Percentiles rank a stretch among this genome's conserved stretches.
Evolutionary conservation across 2,888 invertebrate genomes (phyloP).

Genomic region (Argyresthia goedartella): DNA sequence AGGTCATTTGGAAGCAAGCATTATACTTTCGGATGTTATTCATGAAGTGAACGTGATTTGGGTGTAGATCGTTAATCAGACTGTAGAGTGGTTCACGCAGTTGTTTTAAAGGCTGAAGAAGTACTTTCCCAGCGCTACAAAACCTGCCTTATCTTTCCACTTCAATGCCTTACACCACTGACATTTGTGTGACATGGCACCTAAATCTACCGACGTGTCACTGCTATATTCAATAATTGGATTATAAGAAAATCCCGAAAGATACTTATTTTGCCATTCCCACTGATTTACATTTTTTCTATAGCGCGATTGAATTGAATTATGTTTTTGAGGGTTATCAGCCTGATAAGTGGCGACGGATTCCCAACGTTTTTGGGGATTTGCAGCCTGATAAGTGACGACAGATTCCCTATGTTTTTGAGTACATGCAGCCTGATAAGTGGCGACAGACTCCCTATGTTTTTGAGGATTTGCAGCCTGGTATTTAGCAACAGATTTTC

Average conservation of each 20-base stretch:
- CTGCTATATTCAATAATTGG: background rate
- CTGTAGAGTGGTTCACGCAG: background rate
- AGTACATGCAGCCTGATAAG: too few relatives aligned
- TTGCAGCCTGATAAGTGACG: too few relatives aligned
- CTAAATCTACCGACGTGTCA: background rate
- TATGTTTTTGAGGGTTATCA: background rate
- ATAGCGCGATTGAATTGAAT: background rate
- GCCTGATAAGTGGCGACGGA: too few relatives aligned
- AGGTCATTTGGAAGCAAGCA: conserved; percentile 19
- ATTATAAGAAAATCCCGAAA: background rate
- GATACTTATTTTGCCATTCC: background rate
- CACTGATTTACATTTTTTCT: background rate
- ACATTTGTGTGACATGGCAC: background rate
- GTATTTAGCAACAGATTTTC: background rate
- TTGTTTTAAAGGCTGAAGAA: background rate
- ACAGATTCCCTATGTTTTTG: too few relatives aligned
- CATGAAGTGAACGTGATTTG: conserved; percentile 8
- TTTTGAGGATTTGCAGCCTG: too few relatives aligned
- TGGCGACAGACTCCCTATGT: too few relatives aligned
- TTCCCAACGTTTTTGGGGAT: too few relatives aligned
- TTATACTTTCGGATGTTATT: conserved; percentile 9
- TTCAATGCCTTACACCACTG: too few relatives aligned
- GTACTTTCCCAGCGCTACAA: too few relatives aligned
- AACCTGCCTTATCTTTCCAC: too few relatives aligned
- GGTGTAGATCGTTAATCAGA: background rate